phyloP scores from a whole-genome alignment of 2,888 invertebrate genomes.

The Galerucella nymphaeae region DNA sequence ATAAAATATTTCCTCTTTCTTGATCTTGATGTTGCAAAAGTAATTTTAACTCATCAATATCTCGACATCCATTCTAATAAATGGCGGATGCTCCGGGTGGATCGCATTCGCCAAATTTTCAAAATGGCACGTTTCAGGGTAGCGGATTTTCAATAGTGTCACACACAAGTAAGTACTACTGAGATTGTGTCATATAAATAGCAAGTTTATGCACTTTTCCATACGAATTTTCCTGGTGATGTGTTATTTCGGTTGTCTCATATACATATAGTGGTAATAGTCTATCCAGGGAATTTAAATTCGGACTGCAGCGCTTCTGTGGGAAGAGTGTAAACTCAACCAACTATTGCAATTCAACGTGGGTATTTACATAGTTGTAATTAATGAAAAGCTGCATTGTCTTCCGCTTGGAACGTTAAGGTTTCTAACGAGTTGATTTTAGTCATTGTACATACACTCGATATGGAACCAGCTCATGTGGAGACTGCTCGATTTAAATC shows the following conservation, averaged over 20 bases:
- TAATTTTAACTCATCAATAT: too few relatives aligned
- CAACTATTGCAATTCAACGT: background rate
- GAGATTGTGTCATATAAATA: background rate
- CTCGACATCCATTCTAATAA: too few relatives aligned
- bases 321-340: background rate
- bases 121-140: too few relatives aligned
- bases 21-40: too few relatives aligned
- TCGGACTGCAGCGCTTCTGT: background rate
- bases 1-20: too few relatives aligned
- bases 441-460: background rate
- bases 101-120: too few relatives aligned
- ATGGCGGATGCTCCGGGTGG: too few relatives aligned
- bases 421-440: background rate
- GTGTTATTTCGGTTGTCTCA: background rate
- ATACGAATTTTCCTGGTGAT: background rate
- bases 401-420: background rate
- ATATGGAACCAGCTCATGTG: background rate
- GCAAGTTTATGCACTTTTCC: background rate
- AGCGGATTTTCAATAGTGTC: too few relatives aligned
- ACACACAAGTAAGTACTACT: background rate
- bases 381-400: background rate
- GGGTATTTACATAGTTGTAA: background rate
- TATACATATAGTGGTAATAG: constrained; percentile 3
- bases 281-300: constrained; percentile 4
- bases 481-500: background rate